These are phyloP conservation scores for Nyctibius grandis DNA, from an alignment of 2,797 vertebrate species.

Conservation along the genomic window DNA sequence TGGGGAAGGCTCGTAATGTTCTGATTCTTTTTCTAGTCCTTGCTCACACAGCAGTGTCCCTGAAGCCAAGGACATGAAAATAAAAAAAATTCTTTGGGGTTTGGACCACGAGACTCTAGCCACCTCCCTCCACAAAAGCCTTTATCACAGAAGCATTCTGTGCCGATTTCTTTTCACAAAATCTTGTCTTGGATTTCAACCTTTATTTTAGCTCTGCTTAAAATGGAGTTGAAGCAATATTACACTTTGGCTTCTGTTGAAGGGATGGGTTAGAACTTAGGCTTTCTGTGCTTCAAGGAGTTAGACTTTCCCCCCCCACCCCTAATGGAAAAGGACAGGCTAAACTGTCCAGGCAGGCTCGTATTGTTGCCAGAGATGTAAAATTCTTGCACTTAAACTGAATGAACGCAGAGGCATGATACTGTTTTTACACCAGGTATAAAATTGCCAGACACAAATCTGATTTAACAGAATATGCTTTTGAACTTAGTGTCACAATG, in stretches of 20 bases:
- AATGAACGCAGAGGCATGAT: background rate
- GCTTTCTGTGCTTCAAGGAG: background rate
- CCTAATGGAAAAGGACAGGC: background rate
- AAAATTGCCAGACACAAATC: conserved; percentile 5
- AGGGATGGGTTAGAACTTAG: background rate
- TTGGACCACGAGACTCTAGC: conserved; percentile 41
- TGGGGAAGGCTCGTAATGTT: conserved; percentile 23
- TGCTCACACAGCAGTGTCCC: conserved; percentile 32
- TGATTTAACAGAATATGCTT: background rate
- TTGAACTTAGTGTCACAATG: background rate
- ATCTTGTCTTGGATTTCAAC: background rate
- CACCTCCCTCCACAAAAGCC: background rate
- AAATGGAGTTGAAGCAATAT: conserved; percentile 2
- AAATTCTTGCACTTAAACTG: background rate
- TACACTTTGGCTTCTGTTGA: conserved; percentile 6
- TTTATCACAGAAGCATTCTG: conserved; percentile 2
- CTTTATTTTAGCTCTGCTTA: conserved; percentile 31
- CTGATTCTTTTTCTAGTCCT: conserved; percentile 50
- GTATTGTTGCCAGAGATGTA: background rate
- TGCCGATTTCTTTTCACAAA: background rate
- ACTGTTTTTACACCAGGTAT: background rate
- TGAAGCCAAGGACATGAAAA: conserved; percentile 56
- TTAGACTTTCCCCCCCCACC: background rate
- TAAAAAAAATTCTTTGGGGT: conserved; percentile 18
- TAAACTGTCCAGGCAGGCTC: background rate